These are phyloP conservation scores for Daboia siamensis DNA, from an alignment of 2,113 vertebrate genomes.

Conservation along the genomic window DNA sequence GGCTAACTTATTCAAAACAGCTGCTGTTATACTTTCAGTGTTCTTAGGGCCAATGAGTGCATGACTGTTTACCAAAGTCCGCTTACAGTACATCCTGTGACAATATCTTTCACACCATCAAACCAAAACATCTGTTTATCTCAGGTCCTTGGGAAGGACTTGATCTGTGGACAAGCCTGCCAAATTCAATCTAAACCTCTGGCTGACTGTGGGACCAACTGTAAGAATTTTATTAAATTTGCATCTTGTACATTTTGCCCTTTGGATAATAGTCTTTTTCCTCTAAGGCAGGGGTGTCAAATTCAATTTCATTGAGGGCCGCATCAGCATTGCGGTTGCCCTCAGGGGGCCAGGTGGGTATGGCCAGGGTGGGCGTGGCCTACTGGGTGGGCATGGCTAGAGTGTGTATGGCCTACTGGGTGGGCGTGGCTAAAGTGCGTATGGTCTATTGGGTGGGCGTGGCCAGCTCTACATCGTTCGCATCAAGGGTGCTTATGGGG, in stretches of 20 bases:
- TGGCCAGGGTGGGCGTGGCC: too few species aligned
- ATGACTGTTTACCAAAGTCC: not conserved
- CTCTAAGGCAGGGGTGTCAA: too few species aligned
- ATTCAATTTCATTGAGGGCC: too few species aligned
- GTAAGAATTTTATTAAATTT: not conserved
- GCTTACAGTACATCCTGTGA: not conserved
- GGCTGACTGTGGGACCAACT: not conserved
- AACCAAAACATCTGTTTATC: not conserved
- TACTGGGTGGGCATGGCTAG: too few species aligned
- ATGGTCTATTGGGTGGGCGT: too few species aligned
- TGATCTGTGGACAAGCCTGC: not conserved
- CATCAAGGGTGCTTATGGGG: too few species aligned
- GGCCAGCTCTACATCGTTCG: too few species aligned
- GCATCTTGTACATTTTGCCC: not conserved
- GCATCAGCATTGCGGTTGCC: too few species aligned
- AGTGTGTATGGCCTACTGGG: too few species aligned
- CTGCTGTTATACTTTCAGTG: not conserved
- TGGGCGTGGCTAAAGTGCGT: too few species aligned
- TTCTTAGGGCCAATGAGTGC: not conserved
- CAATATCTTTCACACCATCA: not conserved
- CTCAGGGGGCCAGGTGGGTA: too few species aligned
- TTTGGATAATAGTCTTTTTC: not conserved
- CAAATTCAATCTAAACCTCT: not conserved
- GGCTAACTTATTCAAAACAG: not conserved
- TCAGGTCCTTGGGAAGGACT: not conserved